A percentile compares a stretch with the other conserved stretches of the same genome.
These are phyloP conservation scores for Phrynocephalus versicolor DNA, from an alignment of 2,113 vertebrate species.

Conservation along the genomic window DNA sequence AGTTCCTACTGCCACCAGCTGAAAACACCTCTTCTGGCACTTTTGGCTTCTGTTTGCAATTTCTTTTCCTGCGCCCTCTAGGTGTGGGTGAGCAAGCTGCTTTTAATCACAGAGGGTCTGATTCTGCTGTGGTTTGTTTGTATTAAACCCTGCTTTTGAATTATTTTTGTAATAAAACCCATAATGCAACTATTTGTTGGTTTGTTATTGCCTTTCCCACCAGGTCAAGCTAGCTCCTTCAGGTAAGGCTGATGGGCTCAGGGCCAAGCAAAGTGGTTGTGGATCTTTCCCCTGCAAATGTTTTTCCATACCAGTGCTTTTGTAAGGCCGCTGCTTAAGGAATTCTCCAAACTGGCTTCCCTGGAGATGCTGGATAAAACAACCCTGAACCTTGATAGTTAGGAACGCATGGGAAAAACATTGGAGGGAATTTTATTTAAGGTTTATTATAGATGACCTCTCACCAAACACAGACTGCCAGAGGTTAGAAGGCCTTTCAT, in stretches of 20 bases:
- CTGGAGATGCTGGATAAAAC: not conserved
- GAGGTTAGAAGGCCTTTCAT: constrained; percentile 27
- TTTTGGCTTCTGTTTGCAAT: too few relatives aligned
- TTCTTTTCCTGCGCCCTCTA: not conserved
- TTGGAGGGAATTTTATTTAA: constrained; percentile 57
- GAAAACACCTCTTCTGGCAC: too few relatives aligned
- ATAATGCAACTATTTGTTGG: too few relatives aligned
- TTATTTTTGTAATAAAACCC: too few relatives aligned
- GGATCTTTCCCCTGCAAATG: not conserved
- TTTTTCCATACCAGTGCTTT: not conserved
- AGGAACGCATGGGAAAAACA: constrained; percentile 9
- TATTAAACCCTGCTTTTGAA: too few relatives aligned
- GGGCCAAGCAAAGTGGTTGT: not conserved
- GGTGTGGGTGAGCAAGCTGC: too few relatives aligned
- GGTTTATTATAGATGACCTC: constrained; percentile 67
- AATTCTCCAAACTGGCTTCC: not conserved
- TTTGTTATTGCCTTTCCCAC: too few relatives aligned
- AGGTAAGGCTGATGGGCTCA: too few relatives aligned
- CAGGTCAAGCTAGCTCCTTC: not conserved
- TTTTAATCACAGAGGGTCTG: too few relatives aligned
- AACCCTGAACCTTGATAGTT: not conserved
- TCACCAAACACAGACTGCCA: constrained; percentile 18
- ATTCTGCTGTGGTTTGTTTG: too few relatives aligned
- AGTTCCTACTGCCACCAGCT: too few relatives aligned
- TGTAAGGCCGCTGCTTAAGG: not conserved